phyloP scores from a whole-genome alignment of 2,797 vertebrate genomes.

The Oreochromis mossambicus region DNA sequence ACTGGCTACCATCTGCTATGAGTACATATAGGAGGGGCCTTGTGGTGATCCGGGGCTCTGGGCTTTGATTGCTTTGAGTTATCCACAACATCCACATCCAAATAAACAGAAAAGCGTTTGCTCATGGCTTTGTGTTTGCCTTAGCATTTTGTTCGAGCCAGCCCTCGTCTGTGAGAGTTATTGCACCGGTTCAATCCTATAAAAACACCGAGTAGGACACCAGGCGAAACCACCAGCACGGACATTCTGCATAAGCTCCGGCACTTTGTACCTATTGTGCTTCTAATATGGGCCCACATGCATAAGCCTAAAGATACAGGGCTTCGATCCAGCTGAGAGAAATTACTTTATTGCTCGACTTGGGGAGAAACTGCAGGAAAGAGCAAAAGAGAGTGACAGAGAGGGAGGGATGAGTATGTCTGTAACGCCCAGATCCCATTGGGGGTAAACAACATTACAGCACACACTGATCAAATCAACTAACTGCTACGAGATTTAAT shows the following conservation, averaged over 20 bases:
- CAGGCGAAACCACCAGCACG: neutral
- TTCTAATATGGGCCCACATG: neutral
- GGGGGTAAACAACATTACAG: constrained; percentile 54
- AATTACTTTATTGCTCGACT: constrained; percentile 38
- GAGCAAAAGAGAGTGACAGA: neutral
- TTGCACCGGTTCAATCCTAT: constrained; percentile 23
- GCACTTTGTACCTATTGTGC: neutral
- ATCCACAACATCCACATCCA: constrained; percentile 38
- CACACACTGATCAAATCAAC: constrained; percentile 65
- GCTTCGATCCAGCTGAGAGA: constrained; percentile 25
- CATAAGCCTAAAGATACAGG: neutral
- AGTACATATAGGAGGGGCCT: constrained; percentile 22
- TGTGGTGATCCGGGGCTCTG: constrained; percentile 12
- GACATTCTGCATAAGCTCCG: neutral
- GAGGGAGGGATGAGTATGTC: constrained; percentile 21
- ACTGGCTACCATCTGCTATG: constrained; percentile 48
- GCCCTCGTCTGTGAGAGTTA: constrained; percentile 21
- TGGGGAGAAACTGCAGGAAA: neutral
- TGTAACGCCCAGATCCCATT: constrained; percentile 36
- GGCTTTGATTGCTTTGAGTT: constrained; percentile 46
- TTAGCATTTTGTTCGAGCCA: constrained; percentile 24
- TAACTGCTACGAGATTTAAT: constrained; percentile 57
- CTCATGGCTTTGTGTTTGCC: constrained; percentile 38
- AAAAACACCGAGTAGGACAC: constrained; percentile 1
- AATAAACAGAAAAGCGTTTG: constrained; percentile 45